Conservation (phyloP, 2,888 invertebrate genomes). For the Nezara viridula region DNA sequence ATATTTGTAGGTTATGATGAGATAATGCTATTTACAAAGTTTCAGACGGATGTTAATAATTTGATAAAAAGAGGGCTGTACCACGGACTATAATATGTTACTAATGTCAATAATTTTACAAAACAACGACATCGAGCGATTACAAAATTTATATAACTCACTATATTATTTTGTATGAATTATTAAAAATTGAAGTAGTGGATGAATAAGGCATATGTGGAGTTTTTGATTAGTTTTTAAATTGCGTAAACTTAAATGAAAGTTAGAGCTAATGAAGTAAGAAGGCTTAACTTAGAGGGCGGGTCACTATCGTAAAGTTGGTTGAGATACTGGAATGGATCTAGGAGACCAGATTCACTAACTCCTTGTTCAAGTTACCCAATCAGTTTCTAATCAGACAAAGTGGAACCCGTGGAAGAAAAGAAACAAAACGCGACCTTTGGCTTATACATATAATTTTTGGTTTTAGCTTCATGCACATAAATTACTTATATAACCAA, state of each 20-base stretch:
- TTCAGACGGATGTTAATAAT: too few relatives aligned
- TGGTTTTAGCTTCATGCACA: not conserved
- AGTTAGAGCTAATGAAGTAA: not conserved
- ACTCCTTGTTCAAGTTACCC: not conserved
- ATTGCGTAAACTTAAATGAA: not conserved
- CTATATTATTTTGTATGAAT: too few relatives aligned
- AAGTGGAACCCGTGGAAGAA: not conserved
- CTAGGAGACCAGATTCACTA: not conserved
- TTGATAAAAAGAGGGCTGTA: too few relatives aligned
- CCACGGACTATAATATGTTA: too few relatives aligned
- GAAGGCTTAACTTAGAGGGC: not conserved
- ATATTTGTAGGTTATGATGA: too few relatives aligned
- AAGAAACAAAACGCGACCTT: not conserved
- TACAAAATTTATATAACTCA: too few relatives aligned
- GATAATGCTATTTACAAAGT: too few relatives aligned
- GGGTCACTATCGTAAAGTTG: not conserved
- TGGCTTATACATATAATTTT: not conserved
- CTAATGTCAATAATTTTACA: too few relatives aligned
- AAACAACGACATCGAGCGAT: too few relatives aligned
- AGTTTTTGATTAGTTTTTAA: not conserved
- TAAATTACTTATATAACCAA: not conserved
- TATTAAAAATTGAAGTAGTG: too few relatives aligned
- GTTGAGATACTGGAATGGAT: not conserved
- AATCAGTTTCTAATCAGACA: constrained; percentile 3
- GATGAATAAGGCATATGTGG: too few relatives aligned